Evolutionary conservation across 2,113 vertebrate genomes (phyloP).

Genomic region (Leptodactylus fuscus): DNA sequence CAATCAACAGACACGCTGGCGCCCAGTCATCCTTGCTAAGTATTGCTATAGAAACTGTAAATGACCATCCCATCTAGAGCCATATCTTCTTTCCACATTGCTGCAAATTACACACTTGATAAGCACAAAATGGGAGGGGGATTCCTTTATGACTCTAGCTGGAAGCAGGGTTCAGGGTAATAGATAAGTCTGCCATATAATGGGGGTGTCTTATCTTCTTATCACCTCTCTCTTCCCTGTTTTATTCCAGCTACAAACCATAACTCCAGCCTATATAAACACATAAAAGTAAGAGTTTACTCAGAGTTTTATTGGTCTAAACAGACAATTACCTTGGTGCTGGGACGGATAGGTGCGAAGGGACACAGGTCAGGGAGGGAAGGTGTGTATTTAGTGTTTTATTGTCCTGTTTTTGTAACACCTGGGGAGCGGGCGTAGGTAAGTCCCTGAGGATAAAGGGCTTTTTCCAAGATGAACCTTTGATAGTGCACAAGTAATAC

Average conservation of each 20-base stretch:
- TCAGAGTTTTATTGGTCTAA: slow-evolving; percentile 61
- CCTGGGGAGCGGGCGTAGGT: slow-evolving; percentile 47
- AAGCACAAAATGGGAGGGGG: slow-evolving; percentile 54
- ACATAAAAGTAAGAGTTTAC: slow-evolving; percentile 64
- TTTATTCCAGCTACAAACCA: slow-evolving; percentile 45
- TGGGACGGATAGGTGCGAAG: slow-evolving; percentile 59
- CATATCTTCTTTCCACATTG: slow-evolving; percentile 65
- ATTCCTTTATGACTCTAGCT: slow-evolving; percentile 50
- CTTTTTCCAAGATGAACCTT: slow-evolving; percentile 44
- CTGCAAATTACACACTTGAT: slow-evolving; percentile 68
- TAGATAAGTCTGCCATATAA: slow-evolving; percentile 47
- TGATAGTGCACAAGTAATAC: slow-evolving; percentile 17
- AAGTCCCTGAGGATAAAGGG: slow-evolving; percentile 51
- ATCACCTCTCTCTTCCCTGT: slow-evolving; percentile 42
- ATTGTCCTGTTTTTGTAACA: slow-evolving; percentile 60
- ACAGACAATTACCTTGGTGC: slow-evolving; percentile 61
- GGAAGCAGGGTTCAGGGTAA: slow-evolving; percentile 50
- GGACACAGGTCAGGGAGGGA: slow-evolving; percentile 59
- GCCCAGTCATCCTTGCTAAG: slow-evolving; percentile 71
- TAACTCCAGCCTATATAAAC: slow-evolving; percentile 58
- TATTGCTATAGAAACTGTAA: slow-evolving; percentile 61
- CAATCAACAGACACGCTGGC: slow-evolving; percentile 72
- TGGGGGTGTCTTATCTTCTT: slow-evolving; percentile 45
- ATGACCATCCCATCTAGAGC: slow-evolving; percentile 64
- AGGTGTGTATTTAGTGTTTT: slow-evolving; percentile 61